Evolutionary conservation across 1,140 invertebrate genomes (phyloP).

Genomic region (Cyphomyrmex costatus): DNA sequence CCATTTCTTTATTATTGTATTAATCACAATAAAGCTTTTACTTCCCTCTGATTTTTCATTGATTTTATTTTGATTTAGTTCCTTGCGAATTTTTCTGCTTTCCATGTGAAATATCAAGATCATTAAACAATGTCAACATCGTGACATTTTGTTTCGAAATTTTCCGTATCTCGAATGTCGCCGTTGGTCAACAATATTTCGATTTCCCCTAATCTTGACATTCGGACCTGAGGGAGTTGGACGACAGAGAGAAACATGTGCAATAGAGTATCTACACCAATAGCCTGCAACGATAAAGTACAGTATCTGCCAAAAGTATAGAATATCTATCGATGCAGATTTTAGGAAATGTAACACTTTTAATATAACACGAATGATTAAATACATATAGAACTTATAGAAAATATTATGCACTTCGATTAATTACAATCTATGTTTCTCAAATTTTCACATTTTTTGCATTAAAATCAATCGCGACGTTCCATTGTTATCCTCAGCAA

Average conservation of each 20-base stretch:
- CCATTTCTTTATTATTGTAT: neutral
- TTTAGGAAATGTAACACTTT: neutral
- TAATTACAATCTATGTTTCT: neutral
- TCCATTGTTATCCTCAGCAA: neutral
- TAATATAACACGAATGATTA: neutral
- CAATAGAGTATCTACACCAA: constrained; percentile 47
- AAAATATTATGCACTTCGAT: neutral
- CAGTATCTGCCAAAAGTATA: constrained; percentile 23
- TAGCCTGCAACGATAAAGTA: constrained; percentile 47
- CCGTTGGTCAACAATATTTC: constrained; percentile 54
- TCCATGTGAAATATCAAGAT: constrained; percentile 9
- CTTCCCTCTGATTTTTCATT: neutral
- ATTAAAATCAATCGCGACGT: neutral
- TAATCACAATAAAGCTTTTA: neutral
- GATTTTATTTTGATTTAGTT: neutral
- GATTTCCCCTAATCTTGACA: constrained; percentile 55
- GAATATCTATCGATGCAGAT: neutral
- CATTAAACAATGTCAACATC: constrained; percentile 48
- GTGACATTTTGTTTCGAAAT: constrained; percentile 30
- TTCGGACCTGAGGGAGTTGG: constrained; percentile 53
- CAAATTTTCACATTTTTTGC: neutral
- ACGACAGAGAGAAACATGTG: constrained; percentile 37
- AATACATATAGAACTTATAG: neutral
- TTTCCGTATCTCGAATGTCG: constrained; percentile 43
- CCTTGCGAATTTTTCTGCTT: neutral